These are phyloP conservation scores for Fragum whitleyi DNA, from an alignment of 2,888 invertebrate species.

Conservation along the genomic window DNA sequence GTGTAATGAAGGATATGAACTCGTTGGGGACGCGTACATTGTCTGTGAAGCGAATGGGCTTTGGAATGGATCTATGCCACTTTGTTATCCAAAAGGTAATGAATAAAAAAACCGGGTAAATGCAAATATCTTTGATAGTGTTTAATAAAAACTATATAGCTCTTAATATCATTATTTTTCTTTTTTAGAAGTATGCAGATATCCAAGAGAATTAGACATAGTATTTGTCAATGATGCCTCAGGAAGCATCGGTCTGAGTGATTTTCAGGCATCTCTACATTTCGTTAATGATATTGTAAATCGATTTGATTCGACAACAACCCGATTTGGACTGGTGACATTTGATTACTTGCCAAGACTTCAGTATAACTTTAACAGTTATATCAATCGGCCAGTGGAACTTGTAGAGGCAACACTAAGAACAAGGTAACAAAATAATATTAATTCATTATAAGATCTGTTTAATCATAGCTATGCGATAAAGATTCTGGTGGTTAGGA, in stretches of 20 bases:
- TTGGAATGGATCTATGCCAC: constrained; percentile 1
- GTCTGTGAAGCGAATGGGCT: not conserved
- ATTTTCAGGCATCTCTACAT: not conserved
- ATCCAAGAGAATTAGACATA: not conserved
- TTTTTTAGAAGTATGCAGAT: not conserved
- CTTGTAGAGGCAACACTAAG: not conserved
- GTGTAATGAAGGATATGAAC: not conserved
- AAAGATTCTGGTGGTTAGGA: too few species aligned
- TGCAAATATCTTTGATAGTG: too few species aligned
- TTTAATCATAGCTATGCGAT: too few species aligned
- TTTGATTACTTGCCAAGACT: not conserved
- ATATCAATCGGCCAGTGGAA: not conserved
- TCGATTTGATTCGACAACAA: not conserved
- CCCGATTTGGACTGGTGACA: not conserved
- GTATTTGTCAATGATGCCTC: constrained; percentile 2
- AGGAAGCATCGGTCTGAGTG: not conserved
- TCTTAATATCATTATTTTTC: not conserved
- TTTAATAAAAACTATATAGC: not conserved
- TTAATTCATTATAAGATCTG: too few species aligned
- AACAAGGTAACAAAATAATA: not conserved
- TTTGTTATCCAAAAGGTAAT: not conserved
- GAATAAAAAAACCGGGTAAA: not conserved
- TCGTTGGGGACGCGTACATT: not conserved
- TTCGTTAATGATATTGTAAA: constrained; percentile 3
- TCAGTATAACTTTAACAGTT: not conserved